Base-by-base conservation (phyloP, 2,113 vertebrate species). In the Atlantisia rogersi region DNA sequence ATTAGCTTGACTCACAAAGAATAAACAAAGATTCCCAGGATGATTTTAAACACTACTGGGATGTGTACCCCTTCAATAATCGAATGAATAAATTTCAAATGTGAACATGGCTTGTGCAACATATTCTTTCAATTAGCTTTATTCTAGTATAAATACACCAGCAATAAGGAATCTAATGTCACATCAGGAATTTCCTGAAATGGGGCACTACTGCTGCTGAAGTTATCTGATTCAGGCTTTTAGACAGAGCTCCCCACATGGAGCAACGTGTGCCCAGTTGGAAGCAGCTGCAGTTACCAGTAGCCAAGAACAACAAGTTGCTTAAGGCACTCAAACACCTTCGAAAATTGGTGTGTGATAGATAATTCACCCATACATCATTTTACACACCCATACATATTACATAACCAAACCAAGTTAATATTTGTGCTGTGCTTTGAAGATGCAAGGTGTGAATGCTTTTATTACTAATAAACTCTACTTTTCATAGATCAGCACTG, bases 11-110 rank as follows among this genome's bases (percentile, higher is more conserved):
- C 81, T 89, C 88, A 64, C 21, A 46, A 94, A 88, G 81, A 77
- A 95, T 42, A 96, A 95, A 92, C 31, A 90, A 69, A 83, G 74
- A 90, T 62, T 88, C 86, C 86, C 82, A 53, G 89, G 92, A 81
- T 21, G 8, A 88, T 78, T 95, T 93, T 88, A 97, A 96, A 93
- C 11, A 16, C 50, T 90, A n/a, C 82, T 74, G 74, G 88, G 89
- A 94, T 91, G 68, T 28, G 91, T 28, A 92, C 35, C 63, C 79
- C 95, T 95, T 82, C 89, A 92, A 50, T n/a, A 85, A 65, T 29
- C 8, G 2, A 71, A 84, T 60, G 79, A 94, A 89, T 2, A 73
- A 25, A 82, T 80, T 80, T 82, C 29, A 62, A 92, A 85, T 80
- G 65, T 18, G 46, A 86, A 48, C 50, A 50, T 8, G 17, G 63